A percentile compares a stretch with the other conserved stretches of the same genome.
Evolutionary conservation across 2,113 vertebrate species (phyloP).

Genomic region (Indri indri): DNA sequence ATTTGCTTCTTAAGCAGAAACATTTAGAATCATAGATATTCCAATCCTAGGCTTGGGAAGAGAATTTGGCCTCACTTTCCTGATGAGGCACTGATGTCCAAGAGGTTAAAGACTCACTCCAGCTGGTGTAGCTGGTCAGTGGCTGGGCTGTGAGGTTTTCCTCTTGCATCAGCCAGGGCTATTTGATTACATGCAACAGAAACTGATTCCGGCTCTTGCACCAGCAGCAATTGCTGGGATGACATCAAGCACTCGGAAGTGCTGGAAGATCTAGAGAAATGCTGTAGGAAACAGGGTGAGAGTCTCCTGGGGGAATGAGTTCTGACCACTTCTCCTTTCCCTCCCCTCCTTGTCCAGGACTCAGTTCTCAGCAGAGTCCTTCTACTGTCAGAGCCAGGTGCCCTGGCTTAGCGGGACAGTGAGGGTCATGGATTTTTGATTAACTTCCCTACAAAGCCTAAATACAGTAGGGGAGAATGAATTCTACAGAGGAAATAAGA

Average conservation of each 20-base stretch:
- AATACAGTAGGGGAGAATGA: neutral
- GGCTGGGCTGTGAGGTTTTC: neutral
- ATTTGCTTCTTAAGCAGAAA: neutral
- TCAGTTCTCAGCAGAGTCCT: neutral
- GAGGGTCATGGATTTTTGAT: neutral
- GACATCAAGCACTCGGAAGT: neutral
- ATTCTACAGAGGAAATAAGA: neutral
- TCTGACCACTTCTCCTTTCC: neutral
- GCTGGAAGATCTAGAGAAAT: neutral
- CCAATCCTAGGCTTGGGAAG: neutral
- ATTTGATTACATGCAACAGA: neutral
- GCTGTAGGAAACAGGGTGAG: neutral
- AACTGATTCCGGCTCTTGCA: neutral
- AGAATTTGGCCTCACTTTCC: neutral
- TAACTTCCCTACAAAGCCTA: neutral
- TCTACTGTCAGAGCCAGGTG: neutral
- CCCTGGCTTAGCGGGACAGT: neutral
- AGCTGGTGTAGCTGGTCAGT: neutral
- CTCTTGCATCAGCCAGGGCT: neutral
- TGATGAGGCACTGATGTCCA: neutral
- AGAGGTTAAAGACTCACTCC: neutral
- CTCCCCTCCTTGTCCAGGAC: neutral
- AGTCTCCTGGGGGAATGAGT: neutral
- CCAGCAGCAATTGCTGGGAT: neutral
- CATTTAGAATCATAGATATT: neutral